Percentiles rank a stretch among this genome's conserved stretches.
Conservation (phyloP, 2,113 vertebrate species). For the Gnathonemus longibarbis region DNA sequence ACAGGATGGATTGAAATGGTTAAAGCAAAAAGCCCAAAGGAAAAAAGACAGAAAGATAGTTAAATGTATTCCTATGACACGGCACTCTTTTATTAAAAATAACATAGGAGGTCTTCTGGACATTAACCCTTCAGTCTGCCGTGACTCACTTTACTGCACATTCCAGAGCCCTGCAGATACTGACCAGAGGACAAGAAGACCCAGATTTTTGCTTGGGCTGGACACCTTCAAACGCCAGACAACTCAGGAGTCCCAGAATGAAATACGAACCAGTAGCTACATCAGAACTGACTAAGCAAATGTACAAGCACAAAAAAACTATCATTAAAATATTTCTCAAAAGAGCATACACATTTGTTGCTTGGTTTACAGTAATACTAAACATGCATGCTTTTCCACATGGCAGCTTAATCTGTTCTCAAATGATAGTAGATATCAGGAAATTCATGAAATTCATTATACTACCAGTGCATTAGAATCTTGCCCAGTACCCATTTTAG, state of each 20-base stretch:
- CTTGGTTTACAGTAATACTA: background rate
- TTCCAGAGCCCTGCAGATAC: background rate
- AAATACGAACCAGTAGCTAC: background rate
- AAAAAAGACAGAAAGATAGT: constrained; percentile 60
- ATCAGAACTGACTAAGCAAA: background rate
- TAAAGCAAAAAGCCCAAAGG: constrained; percentile 46
- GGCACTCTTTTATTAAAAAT: background rate
- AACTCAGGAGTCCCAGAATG: background rate
- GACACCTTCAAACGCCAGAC: background rate
- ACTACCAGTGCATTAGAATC: background rate
- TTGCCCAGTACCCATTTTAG: background rate
- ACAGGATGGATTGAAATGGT: constrained; percentile 64
- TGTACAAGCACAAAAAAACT: background rate
- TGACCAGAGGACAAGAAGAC: background rate
- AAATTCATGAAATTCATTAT: background rate
- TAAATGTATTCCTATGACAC: constrained; percentile 57
- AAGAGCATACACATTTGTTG: background rate
- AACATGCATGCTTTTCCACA: background rate
- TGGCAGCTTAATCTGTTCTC: background rate
- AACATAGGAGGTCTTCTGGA: background rate
- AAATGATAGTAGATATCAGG: background rate
- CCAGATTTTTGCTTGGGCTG: background rate
- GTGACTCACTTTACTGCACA: background rate
- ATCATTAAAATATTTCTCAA: background rate
- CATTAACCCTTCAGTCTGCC: background rate